phyloP scores from a whole-genome alignment of 2,113 vertebrate species.

The Aleadryas rufinucha region DNA sequence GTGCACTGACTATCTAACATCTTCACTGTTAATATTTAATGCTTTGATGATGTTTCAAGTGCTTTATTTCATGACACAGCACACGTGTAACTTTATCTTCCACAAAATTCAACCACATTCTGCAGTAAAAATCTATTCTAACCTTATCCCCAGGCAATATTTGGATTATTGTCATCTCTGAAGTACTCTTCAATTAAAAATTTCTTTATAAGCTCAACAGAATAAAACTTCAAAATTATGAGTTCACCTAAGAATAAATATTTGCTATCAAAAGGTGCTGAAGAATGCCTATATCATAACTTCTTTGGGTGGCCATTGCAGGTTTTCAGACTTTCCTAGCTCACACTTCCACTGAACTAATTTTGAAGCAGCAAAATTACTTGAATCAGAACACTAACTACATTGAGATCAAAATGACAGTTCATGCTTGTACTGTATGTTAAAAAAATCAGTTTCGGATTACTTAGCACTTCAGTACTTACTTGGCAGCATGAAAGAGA shows the following conservation, averaged over 20 bases:
- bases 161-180: neutral
- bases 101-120: neutral
- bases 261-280: neutral
- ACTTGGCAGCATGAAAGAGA: constrained; percentile 99
- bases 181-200: neutral
- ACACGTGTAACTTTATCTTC: neutral
- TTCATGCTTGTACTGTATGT: neutral
- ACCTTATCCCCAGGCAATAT: neutral
- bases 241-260: neutral
- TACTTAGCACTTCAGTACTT: constrained; percentile 71
- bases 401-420: neutral
- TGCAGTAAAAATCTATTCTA: neutral
- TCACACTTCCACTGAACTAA: neutral
- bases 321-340: neutral
- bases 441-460: neutral
- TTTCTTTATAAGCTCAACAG: neutral
- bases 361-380: neutral
- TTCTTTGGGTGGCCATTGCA: neutral
- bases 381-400: neutral
- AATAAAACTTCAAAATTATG: neutral
- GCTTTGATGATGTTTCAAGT: neutral
- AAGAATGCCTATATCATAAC: neutral
- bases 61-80: neutral
- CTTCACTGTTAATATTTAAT: neutral
- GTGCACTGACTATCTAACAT: neutral